Evolutionary conservation across 2,888 invertebrate species (phyloP).

Genomic region (Carabus problematicus): DNA sequence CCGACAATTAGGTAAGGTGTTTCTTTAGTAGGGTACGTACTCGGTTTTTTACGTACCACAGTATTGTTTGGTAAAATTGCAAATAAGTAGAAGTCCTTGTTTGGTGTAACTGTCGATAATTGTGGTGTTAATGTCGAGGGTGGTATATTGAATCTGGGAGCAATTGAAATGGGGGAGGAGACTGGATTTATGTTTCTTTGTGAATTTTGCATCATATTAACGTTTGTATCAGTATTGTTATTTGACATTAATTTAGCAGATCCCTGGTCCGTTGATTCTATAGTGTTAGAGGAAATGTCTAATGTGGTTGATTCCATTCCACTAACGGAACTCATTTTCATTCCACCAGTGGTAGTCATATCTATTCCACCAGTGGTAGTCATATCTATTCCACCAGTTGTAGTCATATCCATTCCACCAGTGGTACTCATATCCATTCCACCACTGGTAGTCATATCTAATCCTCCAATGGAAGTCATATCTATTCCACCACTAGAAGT

Average conservation of each 20-base stretch:
- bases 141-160: neutral
- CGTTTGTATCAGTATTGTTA: constrained; percentile 27
- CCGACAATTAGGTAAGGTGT: constrained; percentile 78
- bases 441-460: neutral
- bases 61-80: constrained; percentile 81
- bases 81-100: constrained; percentile 76
- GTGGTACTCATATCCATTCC: neutral
- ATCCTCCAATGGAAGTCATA: neutral
- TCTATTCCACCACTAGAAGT: neutral
- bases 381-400: constrained; percentile 24
- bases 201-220: constrained; percentile 13
- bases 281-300: constrained; percentile 47
- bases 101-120: constrained; percentile 56
- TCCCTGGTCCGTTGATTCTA: constrained; percentile 46
- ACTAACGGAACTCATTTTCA: constrained; percentile 32
- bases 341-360: constrained; percentile 39
- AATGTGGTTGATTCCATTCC: constrained; percentile 44
- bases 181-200: neutral
- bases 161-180: neutral
- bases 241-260: constrained; percentile 45
- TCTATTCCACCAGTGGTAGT: constrained; percentile 18
- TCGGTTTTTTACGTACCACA: constrained; percentile 77
- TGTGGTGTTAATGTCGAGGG: constrained; percentile 16
- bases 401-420: constrained; percentile 41
- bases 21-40: constrained; percentile 71